phyloP scores from a whole-genome alignment of 37 sponge, comb jelly and placozoan species.

The Crambe crambe region DNA sequence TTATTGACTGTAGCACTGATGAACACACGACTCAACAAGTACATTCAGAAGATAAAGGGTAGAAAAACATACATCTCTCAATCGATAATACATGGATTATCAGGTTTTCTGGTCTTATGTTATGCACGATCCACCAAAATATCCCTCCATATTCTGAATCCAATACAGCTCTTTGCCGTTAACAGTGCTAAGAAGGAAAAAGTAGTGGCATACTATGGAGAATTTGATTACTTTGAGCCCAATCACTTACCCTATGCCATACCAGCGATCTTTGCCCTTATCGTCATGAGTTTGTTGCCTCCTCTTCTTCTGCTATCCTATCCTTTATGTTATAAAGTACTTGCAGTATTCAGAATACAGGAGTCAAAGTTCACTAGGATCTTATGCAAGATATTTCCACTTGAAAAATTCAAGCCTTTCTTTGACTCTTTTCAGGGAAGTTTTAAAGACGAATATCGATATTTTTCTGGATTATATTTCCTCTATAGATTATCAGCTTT shows the following conservation, averaged over 20 bases:
- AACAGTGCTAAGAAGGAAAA: too few species aligned
- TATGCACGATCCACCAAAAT: constrained; percentile 28
- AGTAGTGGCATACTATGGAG: constrained; percentile 16
- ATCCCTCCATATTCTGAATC: constrained; percentile 26
- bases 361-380: too few species aligned
- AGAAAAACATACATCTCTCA: too few species aligned
- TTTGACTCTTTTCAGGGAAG: constrained; percentile 45
- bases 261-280: constrained; percentile 15
- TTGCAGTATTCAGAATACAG: too few species aligned
- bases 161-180: background rate
- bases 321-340: too few species aligned
- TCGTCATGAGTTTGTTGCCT: constrained; percentile 23
- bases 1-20: too few species aligned
- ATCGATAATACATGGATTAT: constrained; percentile 43
- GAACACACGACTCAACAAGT: too few species aligned
- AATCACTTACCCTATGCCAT: constrained; percentile 19
- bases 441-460: constrained; percentile 32
- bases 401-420: too few species aligned
- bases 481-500: too few species aligned
- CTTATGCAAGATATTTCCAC: too few species aligned
- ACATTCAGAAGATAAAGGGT: too few species aligned
- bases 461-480: constrained; percentile 54
- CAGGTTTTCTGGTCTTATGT: constrained; percentile 39
- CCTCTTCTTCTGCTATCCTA: too few species aligned
- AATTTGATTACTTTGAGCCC: constrained; percentile 8